Base-by-base conservation (phyloP, 2,888 invertebrate genomes). In the Eristalis arbustorum region DNA sequence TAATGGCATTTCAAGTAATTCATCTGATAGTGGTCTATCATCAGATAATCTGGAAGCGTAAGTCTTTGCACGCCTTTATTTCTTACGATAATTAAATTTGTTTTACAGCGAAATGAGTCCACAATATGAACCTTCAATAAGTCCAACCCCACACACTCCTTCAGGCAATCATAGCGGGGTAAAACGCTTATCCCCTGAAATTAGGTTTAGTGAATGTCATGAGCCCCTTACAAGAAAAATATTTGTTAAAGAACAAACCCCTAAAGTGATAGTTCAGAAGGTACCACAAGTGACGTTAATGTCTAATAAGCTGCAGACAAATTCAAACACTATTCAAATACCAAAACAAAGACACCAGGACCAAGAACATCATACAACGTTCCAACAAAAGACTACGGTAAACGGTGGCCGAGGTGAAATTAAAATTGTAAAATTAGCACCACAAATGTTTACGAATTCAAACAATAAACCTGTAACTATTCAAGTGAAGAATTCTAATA, bases 11-110 rank as follows among this genome's bases (percentile, higher is more conserved):
- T 90, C 90, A 6, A 89, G 90, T 62, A 89, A 85, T 76, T 89
- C 89, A 42, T 96, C 96, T 0, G 96, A 96, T 91, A 96, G 96
- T 90, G 96, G 96, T 68, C 93, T 96, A 22, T 95, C 95, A 42
- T 95, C 95, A 88, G 95, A 94, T 89, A 94, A 93, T 84, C 93
- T 94, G 34, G 94, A 94, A 89, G 93, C 94, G 94, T 94, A 90
- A 94, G 94, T 59, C 59, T 59, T 14, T 28, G 4, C 18, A 3
- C 56, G 18, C 63, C 22, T 88, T 25, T 74, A 14, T 25, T 25
- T 18, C 4, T n/a, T 23, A 64, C 42, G 6, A 56, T 34, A 42
- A 2, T 56, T 42, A 67, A 56, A 72, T 25, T 11, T 22, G n/a
- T 4, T 40, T 71, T 42, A 4, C 28, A 90, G 90, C 14, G 90